phyloP scores from a whole-genome alignment of 2,113 vertebrate genomes.

The Periophthalmus modestus region DNA sequence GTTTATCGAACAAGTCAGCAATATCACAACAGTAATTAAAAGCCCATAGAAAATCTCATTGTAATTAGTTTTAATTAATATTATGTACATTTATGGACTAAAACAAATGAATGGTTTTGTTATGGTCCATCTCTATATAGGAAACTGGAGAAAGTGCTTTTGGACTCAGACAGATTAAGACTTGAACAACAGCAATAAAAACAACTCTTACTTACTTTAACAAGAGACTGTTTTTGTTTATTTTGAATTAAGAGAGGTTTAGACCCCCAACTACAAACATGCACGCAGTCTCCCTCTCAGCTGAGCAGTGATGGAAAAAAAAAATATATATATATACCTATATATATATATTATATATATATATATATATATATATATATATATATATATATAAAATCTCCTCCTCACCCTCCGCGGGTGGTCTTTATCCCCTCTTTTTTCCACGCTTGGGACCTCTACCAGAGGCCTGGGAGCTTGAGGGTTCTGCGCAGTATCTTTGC shows the following conservation, averaged over 20 bases:
- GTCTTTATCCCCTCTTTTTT: too few species aligned
- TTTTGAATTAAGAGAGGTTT: not conserved
- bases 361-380: too few species aligned
- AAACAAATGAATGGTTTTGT: not conserved
- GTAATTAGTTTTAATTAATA: not conserved
- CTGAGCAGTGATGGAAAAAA: not conserved
- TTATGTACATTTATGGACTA: not conserved
- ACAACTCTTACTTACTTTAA: not conserved
- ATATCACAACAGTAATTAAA: not conserved
- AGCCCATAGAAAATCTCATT: not conserved
- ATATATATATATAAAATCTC: too few species aligned
- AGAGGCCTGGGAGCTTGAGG: too few species aligned
- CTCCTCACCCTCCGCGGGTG: too few species aligned
- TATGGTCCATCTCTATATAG: too few species aligned
- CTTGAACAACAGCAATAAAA: not conserved
- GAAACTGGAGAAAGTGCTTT: not conserved
- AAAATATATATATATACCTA: too few species aligned
- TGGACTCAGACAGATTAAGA: not conserved
- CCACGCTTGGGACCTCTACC: too few species aligned
- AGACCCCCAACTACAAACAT: too few species aligned
- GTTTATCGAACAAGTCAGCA: not conserved
- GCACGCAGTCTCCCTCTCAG: not conserved
- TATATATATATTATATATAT: too few species aligned
- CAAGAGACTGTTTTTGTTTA: not conserved
- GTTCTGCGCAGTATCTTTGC: too few species aligned